These are phyloP conservation scores for Atethmia centrago DNA, from an alignment of 2,888 invertebrate species.

Conservation along the genomic window DNA sequence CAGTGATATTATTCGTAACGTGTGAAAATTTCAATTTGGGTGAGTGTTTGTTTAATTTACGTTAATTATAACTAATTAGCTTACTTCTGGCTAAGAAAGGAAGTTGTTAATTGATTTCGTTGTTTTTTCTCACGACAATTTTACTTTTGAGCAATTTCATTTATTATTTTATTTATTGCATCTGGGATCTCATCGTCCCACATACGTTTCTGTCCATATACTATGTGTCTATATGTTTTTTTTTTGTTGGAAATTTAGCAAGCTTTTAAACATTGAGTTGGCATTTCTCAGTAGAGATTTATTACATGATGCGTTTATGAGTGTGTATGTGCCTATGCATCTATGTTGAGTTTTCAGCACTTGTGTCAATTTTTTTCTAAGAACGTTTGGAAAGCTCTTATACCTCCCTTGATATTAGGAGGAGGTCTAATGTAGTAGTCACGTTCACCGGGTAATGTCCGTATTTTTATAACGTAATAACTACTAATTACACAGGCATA, in stretches of 20 bases:
- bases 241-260: neutral
- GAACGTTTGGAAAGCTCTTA: neutral
- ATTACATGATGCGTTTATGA: neutral
- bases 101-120: conserved; percentile 63
- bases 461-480: no score
- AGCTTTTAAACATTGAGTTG: neutral
- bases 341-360: neutral
- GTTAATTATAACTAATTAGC: conserved; percentile 61
- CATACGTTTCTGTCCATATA: neutral
- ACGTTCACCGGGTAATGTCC: neutral
- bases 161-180: conserved; percentile 41
- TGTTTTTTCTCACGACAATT: conserved; percentile 59
- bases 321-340: neutral
- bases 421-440: neutral
- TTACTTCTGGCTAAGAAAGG: conserved; percentile 46
- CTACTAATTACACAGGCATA: neutral
- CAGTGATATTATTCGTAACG: conserved; percentile 69
- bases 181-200: conserved; percentile 12
- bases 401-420: neutral
- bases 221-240: neutral
- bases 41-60: conserved; percentile 71
- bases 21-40: conserved; percentile 75
- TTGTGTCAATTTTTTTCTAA: neutral
- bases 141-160: conserved; percentile 45
- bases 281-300: conserved; percentile 5